Conservation (phyloP, 2,888 invertebrate genomes). For the Chouioia cunea region DNA sequence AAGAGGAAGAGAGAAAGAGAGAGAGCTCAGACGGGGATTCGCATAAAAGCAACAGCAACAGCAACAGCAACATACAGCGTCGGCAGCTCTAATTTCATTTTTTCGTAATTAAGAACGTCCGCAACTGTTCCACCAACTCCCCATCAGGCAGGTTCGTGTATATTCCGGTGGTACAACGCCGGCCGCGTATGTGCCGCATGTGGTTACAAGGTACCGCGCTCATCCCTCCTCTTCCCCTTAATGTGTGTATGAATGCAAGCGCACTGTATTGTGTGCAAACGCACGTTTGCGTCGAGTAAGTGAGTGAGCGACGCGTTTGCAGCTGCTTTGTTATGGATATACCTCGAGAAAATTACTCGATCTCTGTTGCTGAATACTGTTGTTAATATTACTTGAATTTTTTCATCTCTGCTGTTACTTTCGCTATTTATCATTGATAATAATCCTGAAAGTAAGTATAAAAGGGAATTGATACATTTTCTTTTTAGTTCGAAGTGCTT, state of each 20-base stretch:
- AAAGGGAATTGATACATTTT: no score
- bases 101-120: slow-evolving; percentile 35
- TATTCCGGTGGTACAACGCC: slow-evolving; percentile 4
- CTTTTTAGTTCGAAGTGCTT: no score
- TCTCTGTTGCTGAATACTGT: not conserved
- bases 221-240: not conserved
- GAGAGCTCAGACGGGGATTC: no score
- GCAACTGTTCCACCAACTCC: slow-evolving; percentile 8
- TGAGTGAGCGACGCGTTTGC: no score
- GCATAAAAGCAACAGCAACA: no score
- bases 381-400: no score
- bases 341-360: slow-evolving; percentile 9
- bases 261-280: slow-evolving; percentile 8
- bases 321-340: no score
- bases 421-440: no score
- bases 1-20: no score
- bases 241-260: slow-evolving; percentile 5
- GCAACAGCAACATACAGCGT: not conserved
- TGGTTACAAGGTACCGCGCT: slow-evolving; percentile 15
- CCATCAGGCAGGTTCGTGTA: slow-evolving; percentile 5
- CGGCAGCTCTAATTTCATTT: slow-evolving; percentile 6
- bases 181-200: slow-evolving; percentile 23
- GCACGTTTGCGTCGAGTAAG: not conserved
- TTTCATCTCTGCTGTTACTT: no score
- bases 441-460: no score